Evolutionary conservation across 2,113 vertebrate species (phyloP).

Genomic region (Ptilonorhynchus violaceus): DNA sequence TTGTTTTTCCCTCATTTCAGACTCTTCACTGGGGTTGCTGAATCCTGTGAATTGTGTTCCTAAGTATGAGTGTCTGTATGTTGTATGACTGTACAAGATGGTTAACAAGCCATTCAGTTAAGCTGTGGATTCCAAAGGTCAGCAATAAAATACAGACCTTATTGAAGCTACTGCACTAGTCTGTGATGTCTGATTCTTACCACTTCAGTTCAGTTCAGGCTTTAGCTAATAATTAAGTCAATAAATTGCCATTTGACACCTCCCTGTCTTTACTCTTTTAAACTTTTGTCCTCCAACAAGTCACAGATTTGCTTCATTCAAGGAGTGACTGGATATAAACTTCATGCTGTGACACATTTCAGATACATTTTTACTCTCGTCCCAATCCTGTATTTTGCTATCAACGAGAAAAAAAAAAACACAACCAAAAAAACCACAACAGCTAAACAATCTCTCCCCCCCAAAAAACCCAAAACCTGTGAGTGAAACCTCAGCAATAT

Average conservation of each 20-base stretch:
- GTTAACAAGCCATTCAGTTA: background rate
- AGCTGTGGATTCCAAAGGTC: background rate
- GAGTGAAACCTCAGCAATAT: background rate
- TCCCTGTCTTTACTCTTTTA: background rate
- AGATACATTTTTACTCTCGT: background rate
- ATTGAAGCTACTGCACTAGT: background rate
- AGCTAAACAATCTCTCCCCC: background rate
- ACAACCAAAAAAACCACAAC: background rate
- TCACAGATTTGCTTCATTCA: background rate
- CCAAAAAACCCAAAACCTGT: background rate
- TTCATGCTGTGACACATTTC: background rate
- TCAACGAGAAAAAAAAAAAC: background rate
- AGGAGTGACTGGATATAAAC: background rate
- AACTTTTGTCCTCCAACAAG: background rate
- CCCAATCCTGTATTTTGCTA: background rate
- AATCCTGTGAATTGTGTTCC: background rate
- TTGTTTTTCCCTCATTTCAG: background rate
- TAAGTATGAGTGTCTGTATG: background rate
- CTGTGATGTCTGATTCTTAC: background rate
- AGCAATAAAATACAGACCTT: background rate
- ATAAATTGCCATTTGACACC: background rate
- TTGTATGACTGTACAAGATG: background rate
- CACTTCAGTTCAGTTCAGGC: background rate
- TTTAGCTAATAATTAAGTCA: background rate
- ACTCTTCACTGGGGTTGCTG: background rate